Conservation (phyloP, 2,797 vertebrate species). For the Leptatherina wallacei region DNA sequence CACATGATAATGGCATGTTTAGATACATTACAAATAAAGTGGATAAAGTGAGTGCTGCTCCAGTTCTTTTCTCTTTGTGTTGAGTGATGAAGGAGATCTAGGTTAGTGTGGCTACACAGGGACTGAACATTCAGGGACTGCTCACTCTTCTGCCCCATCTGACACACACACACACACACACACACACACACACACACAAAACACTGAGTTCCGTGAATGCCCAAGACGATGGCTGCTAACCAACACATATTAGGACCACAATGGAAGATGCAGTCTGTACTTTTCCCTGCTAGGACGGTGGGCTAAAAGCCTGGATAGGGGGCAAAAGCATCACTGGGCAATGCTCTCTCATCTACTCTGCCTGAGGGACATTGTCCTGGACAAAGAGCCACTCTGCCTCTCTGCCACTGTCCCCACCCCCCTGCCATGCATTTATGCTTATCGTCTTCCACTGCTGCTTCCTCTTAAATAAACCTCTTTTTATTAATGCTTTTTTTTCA, state of each 20-base stretch:
- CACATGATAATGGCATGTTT: conserved; percentile 76
- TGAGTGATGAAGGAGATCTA: conserved; percentile 79
- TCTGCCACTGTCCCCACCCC: conserved; percentile 45
- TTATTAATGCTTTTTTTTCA: conserved; percentile 67
- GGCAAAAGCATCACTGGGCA: conserved; percentile 73
- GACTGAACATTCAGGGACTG: conserved; percentile 79
- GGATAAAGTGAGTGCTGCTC: conserved; percentile 68
- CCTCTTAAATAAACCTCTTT: conserved; percentile 73
- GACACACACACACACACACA: conserved; percentile 44
- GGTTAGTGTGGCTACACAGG: conserved; percentile 79
- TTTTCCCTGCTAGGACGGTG: conserved; percentile 76
- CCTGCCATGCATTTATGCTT: conserved; percentile 67
- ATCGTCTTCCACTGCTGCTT: conserved; percentile 56
- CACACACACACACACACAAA: conserved; percentile 41
- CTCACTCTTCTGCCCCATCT: conserved; percentile 74
- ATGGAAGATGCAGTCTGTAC: conserved; percentile 78
- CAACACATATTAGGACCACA: conserved; percentile 78
- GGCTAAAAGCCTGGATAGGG: conserved; percentile 78
- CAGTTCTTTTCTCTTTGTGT: conserved; percentile 74
- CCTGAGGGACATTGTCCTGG: conserved; percentile 81
- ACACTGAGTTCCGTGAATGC: conserved; percentile 71
- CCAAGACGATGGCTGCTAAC: conserved; percentile 73
- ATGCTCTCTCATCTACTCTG: conserved; percentile 74
- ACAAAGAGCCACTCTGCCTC: conserved; percentile 79
- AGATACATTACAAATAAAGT: conserved; percentile 79